These are phyloP conservation scores for Podocnemis expansa DNA, from an alignment of 2,113 vertebrate genomes.

Conservation along the genomic window DNA sequence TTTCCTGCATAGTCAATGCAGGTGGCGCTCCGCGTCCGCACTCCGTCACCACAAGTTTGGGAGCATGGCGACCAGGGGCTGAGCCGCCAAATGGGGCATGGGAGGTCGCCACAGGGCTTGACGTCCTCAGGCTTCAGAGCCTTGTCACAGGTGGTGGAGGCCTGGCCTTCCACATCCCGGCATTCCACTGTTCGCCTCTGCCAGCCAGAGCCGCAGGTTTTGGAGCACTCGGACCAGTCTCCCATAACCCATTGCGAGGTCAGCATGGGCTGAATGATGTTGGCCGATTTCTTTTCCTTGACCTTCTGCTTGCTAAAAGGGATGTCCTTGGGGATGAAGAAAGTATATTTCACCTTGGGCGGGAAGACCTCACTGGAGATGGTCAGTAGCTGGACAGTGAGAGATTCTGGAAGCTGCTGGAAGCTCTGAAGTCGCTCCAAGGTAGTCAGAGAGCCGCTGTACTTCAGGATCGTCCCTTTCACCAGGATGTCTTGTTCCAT, in stretches of 20 bases:
- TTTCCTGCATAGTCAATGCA: slow-evolving; percentile 84
- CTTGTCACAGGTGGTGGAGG: slow-evolving; percentile 82
- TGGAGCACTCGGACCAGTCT: slow-evolving; percentile 93
- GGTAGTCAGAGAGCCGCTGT: slow-evolving; percentile 93
- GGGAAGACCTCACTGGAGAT: slow-evolving; percentile 83
- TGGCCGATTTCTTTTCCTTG: slow-evolving; percentile 79
- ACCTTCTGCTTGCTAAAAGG: slow-evolving; percentile 82
- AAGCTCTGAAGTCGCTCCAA: slow-evolving; percentile 96
- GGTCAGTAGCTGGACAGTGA: slow-evolving; percentile 89
- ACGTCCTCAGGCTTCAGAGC: slow-evolving; percentile 87
- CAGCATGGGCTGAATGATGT: slow-evolving; percentile 83
- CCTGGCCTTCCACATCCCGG: slow-evolving; percentile 80
- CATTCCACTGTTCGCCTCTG: slow-evolving; percentile 91
- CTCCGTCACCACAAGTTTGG: slow-evolving; percentile 81
- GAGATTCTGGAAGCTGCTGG: slow-evolving; percentile 83
- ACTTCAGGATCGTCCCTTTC: slow-evolving; percentile 90
- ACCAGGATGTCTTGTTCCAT: slow-evolving; percentile 93
- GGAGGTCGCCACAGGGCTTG: slow-evolving; percentile 86
- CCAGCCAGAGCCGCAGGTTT: slow-evolving; percentile 92
- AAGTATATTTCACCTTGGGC: slow-evolving; percentile 90
- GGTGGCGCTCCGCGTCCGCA: slow-evolving; percentile 78
- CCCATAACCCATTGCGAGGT: slow-evolving; percentile 88
- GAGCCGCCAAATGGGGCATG: slow-evolving; percentile 87
- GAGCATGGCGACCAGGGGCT: slow-evolving; percentile 87
- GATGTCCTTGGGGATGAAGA: slow-evolving; percentile 89